Evolutionary conservation across 2,888 invertebrate species (phyloP).

Genomic region (Carcina quercana): DNA sequence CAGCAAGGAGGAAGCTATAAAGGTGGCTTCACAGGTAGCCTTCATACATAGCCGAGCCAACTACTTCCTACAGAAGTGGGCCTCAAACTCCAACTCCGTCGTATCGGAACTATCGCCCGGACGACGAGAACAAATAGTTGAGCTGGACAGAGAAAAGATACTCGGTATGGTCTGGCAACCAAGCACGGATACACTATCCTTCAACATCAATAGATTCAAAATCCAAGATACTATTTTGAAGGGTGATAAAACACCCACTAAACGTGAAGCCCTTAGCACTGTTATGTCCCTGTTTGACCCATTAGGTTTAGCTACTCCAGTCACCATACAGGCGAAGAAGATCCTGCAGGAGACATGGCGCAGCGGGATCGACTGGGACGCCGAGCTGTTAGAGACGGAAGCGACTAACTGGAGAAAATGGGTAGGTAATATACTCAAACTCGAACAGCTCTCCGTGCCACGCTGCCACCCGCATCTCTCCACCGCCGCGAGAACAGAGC

Average conservation of each 20-base stretch:
- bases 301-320: slow-evolving; percentile 10
- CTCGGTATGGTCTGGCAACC: no score
- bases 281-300: slow-evolving; percentile 13
- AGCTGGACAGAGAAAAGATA: no score
- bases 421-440: background rate
- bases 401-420: background rate
- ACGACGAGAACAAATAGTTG: no score
- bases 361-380: slow-evolving; percentile 8
- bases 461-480: background rate
- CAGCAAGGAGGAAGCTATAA: background rate
- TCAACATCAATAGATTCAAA: background rate
- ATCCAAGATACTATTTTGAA: background rate
- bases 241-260: slow-evolving; percentile 5
- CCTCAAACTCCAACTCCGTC: background rate
- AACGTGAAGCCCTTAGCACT: slow-evolving; percentile 9
- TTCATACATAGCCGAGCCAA: slow-evolving; percentile 1
- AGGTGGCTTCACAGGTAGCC: background rate
- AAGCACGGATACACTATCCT: background rate
- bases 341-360: slow-evolving; percentile 12
- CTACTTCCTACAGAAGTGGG: slow-evolving; percentile 2
- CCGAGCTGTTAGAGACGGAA: background rate
- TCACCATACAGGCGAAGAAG: slow-evolving; percentile 8
- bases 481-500: no score
- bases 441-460: background rate
- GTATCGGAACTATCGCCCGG: background rate